Evolutionary conservation across 2,113 vertebrate species (phyloP), one percentile per base, ranked within the genome.

Genomic region (Dendropsophus ebraccatus): DNA sequence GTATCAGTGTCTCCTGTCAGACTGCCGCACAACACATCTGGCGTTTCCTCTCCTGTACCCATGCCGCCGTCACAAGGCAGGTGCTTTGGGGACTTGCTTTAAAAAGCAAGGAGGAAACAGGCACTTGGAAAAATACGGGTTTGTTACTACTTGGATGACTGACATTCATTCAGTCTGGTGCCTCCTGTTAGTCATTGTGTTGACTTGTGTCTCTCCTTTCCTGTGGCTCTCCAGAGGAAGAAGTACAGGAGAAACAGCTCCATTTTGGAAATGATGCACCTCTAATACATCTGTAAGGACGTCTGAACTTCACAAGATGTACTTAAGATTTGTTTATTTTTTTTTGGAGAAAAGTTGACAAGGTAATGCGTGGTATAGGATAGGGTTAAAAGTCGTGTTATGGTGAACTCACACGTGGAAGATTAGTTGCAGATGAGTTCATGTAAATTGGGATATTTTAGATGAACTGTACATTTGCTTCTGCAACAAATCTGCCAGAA

Each of bases 161-260:
- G 13, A 23, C 17, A 23, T 35, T 8, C 30, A 69, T 21, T 70
- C 1, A 21, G 32, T 37, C 35, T 41, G 67, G 67, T 41, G 35
- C 21, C 67, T 69, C 16, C 65, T 69, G 30, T 69, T 35, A 35
- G 65, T 41, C 67, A 70, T 70, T 70, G 67, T 70, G 67, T 70
- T 70, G 67, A 41, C 67, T 70, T 0, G 17, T 70, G 35, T 70
- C 67, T 41, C 35, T 69, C 7, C 32, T 70, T 70, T 70, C 67
- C 67, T 70, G 32, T 70, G 67, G 67, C 17, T 41, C 35, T 37
- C 67, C 67, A 41, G 19, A 70, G 67, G 67, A 70, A 37, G 35
- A 21, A 69, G 65, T 21, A 69, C 65, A 70, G 67, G 32, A 67
- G 62, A 30, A 9, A 70, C 67, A 23, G 32, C 67, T 70, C 35